Percentiles rank a stretch among this genome's conserved stretches.
Evolutionary conservation across 2,113 vertebrate species (phyloP).

Genomic region (Hippocampus comes): DNA sequence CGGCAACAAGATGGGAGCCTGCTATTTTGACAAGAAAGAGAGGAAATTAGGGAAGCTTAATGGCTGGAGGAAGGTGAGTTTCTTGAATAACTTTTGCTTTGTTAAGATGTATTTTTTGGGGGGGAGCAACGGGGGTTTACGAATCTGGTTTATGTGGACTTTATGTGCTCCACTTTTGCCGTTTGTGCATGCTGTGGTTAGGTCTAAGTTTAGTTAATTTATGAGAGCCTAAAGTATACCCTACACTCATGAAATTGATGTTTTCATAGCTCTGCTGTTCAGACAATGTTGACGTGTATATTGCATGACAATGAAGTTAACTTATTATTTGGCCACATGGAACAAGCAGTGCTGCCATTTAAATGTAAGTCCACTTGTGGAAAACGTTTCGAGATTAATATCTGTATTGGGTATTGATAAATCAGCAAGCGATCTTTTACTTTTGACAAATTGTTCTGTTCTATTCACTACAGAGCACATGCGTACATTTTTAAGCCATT

Average conservation of each 20-base stretch:
- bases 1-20: constrained; percentile 74
- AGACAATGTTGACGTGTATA: neutral
- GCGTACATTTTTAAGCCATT: neutral
- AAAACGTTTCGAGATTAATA: neutral
- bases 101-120: neutral
- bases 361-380: neutral
- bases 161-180: neutral
- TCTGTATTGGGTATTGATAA: neutral
- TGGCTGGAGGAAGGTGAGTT: constrained; percentile 74
- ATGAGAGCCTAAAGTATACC: neutral
- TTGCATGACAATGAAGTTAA: neutral
- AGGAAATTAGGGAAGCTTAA: constrained; percentile 71
- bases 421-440: neutral
- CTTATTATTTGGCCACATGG: neutral
- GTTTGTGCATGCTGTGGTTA: neutral
- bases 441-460: neutral
- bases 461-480: neutral
- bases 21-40: constrained; percentile 75
- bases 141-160: neutral
- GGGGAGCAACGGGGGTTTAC: neutral
- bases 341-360: neutral
- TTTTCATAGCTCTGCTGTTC: neutral
- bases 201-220: neutral
- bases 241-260: neutral
- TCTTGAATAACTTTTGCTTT: neutral